Percentiles rank a stretch among this genome's conserved stretches.
phyloP scores from a whole-genome alignment of 1,140 invertebrate species.

The Drosophila micromelanica region DNA sequence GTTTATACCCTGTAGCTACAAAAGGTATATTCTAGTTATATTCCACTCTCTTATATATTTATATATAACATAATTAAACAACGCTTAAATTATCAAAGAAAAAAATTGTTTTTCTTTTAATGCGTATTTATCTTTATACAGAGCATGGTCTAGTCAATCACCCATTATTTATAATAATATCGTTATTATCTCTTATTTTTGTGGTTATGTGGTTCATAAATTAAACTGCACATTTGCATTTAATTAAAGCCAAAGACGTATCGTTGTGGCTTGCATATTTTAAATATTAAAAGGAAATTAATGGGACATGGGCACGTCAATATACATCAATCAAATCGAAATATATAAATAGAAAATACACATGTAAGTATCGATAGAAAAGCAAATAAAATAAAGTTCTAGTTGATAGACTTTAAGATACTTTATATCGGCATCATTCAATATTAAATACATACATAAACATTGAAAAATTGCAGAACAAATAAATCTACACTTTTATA shows the following conservation, averaged over 20 bases:
- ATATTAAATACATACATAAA: not conserved
- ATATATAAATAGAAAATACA: slow-evolving; percentile 50
- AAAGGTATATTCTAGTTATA: not conserved
- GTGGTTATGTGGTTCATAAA: slow-evolving; percentile 47
- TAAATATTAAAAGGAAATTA: slow-evolving; percentile 60
- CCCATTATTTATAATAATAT: not conserved
- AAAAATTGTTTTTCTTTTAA: no score
- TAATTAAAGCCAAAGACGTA: slow-evolving; percentile 64
- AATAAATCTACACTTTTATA: not conserved
- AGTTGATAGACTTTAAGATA: not conserved
- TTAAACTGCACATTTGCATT: slow-evolving; percentile 73
- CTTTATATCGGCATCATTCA: not conserved
- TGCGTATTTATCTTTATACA: not conserved
- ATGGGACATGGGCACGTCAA: slow-evolving; percentile 68
- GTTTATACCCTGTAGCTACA: not conserved
- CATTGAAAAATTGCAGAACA: not conserved
- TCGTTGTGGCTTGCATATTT: slow-evolving; percentile 41
- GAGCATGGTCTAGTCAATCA: not conserved
- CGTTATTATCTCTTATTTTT: slow-evolving; percentile 10
- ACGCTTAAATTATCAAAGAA: no score
- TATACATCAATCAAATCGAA: slow-evolving; percentile 66
- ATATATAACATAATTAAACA: no score
- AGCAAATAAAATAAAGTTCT: not conserved
- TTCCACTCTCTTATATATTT: no score
- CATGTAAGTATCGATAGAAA: slow-evolving; percentile 10